Evolutionary conservation across 2,113 vertebrate species (phyloP).

Genomic region (Alethe diademata): DNA sequence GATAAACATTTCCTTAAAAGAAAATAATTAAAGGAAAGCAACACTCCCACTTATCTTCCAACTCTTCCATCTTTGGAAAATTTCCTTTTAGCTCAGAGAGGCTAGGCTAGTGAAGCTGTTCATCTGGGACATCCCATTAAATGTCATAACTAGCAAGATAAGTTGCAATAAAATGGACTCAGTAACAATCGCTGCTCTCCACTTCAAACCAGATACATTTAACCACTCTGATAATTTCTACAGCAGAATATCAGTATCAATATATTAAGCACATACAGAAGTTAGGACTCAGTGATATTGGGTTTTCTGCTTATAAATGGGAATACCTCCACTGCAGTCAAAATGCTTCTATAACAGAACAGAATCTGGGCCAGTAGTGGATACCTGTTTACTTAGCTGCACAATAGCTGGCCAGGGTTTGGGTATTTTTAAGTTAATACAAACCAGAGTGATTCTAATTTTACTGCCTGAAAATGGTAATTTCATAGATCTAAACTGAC

Average conservation of each 20-base stretch:
- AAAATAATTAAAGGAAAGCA: not conserved
- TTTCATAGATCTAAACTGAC: slow-evolving; percentile 40
- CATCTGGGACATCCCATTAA: not conserved
- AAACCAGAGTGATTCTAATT: slow-evolving; percentile 25
- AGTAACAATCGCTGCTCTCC: not conserved
- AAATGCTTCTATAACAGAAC: not conserved
- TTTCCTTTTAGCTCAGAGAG: slow-evolving; percentile 10
- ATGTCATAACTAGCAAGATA: not conserved
- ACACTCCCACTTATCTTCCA: not conserved
- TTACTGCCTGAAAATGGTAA: slow-evolving; percentile 22
- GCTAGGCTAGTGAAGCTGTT: not conserved
- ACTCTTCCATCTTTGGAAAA: not conserved
- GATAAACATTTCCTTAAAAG: slow-evolving; percentile 18
- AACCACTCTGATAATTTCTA: not conserved
- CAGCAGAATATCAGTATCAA: not conserved
- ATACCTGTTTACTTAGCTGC: slow-evolving; percentile 14
- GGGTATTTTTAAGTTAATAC: slow-evolving; percentile 16
- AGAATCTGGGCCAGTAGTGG: not conserved
- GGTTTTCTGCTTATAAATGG: not conserved
- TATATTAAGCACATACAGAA: not conserved
- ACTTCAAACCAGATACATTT: not conserved
- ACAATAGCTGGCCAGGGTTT: not conserved
- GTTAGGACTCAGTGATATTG: not conserved
- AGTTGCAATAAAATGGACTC: not conserved
- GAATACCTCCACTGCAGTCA: not conserved